phyloP scores from a whole-genome alignment of 2,888 invertebrate genomes.

The Troglohyphantes excavatus region DNA sequence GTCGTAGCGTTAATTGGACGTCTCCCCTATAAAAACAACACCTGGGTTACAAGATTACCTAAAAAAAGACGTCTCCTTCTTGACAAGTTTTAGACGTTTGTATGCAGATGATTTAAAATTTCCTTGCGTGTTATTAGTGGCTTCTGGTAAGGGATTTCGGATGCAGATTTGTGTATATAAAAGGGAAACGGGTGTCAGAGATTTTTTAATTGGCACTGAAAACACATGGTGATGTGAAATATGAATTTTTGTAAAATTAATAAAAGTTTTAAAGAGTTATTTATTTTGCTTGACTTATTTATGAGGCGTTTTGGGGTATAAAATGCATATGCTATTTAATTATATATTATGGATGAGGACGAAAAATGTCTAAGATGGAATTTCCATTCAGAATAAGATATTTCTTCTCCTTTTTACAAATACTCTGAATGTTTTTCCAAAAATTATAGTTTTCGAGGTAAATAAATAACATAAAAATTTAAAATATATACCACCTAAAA shows the following conservation, averaged over 20 bases:
- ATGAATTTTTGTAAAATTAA: background rate
- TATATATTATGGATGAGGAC: no score
- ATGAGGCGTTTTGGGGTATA: no score
- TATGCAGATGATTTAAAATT: slow-evolving; percentile 24
- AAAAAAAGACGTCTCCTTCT: background rate
- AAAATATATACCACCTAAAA: no score
- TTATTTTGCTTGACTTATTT: no score
- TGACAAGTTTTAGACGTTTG: slow-evolving; percentile 19
- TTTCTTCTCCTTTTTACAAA: no score
- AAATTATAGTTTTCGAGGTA: no score
- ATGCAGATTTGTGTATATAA: background rate
- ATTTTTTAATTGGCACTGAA: background rate
- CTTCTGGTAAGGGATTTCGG: background rate
- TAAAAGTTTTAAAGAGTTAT: no score
- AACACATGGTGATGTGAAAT: background rate
- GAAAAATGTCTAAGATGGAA: no score
- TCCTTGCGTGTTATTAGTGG: slow-evolving; percentile 16
- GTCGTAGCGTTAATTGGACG: slow-evolving; percentile 29
- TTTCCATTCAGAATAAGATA: no score
- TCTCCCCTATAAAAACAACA: background rate
- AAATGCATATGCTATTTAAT: no score
- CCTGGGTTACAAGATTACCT: background rate
- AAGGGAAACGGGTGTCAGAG: background rate
- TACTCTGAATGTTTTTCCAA: no score
- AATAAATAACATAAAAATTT: no score